These are phyloP conservation scores for Nannoperca australis DNA, from an alignment of 2,797 vertebrate species.

Conservation along the genomic window DNA sequence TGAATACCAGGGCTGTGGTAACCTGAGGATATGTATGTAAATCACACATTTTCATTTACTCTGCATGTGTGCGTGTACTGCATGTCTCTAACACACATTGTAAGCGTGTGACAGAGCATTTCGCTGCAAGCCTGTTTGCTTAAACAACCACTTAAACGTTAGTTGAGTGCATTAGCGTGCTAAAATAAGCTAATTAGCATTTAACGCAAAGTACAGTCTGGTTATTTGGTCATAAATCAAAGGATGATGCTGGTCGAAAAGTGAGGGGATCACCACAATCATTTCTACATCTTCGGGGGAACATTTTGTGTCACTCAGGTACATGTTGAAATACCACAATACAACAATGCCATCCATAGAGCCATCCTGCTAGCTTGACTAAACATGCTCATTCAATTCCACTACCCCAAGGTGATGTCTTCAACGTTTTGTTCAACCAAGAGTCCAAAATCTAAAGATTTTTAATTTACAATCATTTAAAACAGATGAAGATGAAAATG, in stretches of 20 bases:
- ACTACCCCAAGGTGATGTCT: too few species aligned
- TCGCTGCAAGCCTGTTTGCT: conserved; percentile 45
- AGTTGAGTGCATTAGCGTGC: not conserved
- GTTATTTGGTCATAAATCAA: not conserved
- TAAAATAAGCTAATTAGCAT: not conserved
- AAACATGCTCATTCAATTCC: too few species aligned
- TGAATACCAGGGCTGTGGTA: not conserved
- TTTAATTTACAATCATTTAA: not conserved
- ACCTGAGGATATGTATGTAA: conserved; percentile 46
- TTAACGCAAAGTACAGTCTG: not conserved
- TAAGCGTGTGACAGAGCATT: conserved; percentile 31
- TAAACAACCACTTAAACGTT: conserved; percentile 25
- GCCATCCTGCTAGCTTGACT: not conserved
- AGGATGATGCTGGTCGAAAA: not conserved
- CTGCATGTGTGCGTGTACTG: conserved; percentile 6
- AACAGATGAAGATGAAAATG: not conserved
- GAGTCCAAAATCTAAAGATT: not conserved
- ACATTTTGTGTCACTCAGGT: not conserved
- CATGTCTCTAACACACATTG: not conserved
- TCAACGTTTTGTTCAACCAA: not conserved
- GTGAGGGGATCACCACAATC: not conserved
- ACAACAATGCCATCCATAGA: too few species aligned
- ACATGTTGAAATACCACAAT: not conserved
- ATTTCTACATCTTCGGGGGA: not conserved
- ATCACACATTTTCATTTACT: conserved; percentile 38